Conservation (phyloP, 2,888 invertebrate genomes). For the Lypha dubia region DNA sequence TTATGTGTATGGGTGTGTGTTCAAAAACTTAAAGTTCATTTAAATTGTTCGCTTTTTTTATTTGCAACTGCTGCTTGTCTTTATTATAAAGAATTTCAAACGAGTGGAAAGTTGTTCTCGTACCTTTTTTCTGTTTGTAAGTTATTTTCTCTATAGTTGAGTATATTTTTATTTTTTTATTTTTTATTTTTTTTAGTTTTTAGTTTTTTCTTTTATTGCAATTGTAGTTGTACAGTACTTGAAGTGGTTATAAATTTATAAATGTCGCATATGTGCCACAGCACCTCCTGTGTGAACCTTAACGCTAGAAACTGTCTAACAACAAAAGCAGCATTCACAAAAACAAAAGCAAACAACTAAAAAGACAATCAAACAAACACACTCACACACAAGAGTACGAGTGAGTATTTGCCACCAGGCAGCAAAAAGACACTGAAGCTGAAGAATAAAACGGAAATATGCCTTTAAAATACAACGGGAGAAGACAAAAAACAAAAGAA, state of each 20-base stretch:
- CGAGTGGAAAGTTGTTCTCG: conserved; percentile 51
- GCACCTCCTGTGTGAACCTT: conserved; percentile 71
- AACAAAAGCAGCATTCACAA: conserved; percentile 32
- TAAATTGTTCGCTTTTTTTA: conserved; percentile 55
- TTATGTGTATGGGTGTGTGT: not conserved
- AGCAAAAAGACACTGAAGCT: conserved; percentile 56
- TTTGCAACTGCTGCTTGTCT: conserved; percentile 41
- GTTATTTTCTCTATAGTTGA: conserved; percentile 32
- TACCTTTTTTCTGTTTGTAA: conserved; percentile 30
- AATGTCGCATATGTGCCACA: conserved; percentile 75
- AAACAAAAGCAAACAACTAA: conserved; percentile 54
- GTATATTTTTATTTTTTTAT: not conserved
- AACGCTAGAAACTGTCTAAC: conserved; percentile 70
- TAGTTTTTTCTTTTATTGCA: not conserved
- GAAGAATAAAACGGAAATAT: conserved; percentile 68
- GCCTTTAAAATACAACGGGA: conserved; percentile 63
- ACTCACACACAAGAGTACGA: not conserved
- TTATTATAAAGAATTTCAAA: conserved; percentile 61
- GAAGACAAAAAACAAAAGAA: conserved; percentile 7
- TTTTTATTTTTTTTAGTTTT: no score
- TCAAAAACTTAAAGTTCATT: conserved; percentile 60
- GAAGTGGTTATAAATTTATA: conserved; percentile 74
- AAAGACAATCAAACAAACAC: conserved; percentile 5
- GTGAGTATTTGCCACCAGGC: conserved; percentile 33
- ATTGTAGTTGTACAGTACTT: conserved; percentile 48